These are phyloP conservation scores for Drosophila tripunctata DNA, from an alignment of 2,888 invertebrate genomes.

Conservation along the genomic window DNA sequence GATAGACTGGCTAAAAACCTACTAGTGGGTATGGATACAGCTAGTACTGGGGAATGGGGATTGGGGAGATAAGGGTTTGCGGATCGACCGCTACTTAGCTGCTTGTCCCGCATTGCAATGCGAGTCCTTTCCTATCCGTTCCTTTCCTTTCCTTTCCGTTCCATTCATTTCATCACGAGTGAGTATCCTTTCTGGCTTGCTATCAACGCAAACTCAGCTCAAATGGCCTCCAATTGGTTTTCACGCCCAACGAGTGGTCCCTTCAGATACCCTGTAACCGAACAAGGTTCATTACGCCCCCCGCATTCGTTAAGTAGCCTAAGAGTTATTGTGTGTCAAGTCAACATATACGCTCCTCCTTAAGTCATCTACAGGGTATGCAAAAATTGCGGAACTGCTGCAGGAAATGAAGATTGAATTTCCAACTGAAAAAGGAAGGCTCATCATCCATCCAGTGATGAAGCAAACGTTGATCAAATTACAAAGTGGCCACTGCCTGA, in stretches of 20 bases:
- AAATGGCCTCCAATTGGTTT: slow-evolving; percentile 12
- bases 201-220: slow-evolving; percentile 15
- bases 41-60: not conserved
- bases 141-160: too few relatives aligned
- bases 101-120: slow-evolving; percentile 40
- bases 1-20: not conserved
- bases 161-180: slow-evolving; percentile 8
- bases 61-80: not conserved
- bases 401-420: slow-evolving; percentile 59
- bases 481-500: slow-evolving; percentile 38
- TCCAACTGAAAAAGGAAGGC: slow-evolving; percentile 40
- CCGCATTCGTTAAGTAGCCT: too few relatives aligned
- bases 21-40: not conserved
- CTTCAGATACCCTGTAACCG: slow-evolving; percentile 27
- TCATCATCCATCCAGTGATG: slow-evolving; percentile 54
- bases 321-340: too few relatives aligned
- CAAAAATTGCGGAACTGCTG: slow-evolving; percentile 36
- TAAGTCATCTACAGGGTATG: slow-evolving; percentile 10
- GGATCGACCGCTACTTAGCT: slow-evolving; percentile 18
- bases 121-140: slow-evolving; percentile 5
- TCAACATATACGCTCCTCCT: too few relatives aligned
- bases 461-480: slow-evolving; percentile 50
- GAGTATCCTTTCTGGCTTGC: slow-evolving; percentile 8
- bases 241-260: slow-evolving; percentile 3
- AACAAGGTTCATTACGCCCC: too few relatives aligned